These are phyloP conservation scores for Drosophila aldrichi DNA, from an alignment of 2,888 invertebrate genomes.

Conservation along the genomic window DNA sequence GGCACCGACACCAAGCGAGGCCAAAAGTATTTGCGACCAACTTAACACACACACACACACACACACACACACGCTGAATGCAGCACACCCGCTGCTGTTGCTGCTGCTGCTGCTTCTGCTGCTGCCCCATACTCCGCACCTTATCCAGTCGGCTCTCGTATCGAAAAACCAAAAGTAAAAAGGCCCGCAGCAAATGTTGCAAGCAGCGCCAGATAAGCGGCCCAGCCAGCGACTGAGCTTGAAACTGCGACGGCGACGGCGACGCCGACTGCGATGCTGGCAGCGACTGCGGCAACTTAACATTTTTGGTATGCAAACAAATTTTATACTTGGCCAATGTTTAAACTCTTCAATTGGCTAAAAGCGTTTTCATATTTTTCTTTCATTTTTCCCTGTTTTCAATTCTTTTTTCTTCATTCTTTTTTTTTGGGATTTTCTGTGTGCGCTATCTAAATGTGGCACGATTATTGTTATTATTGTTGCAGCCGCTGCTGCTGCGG, in stretches of 20 bases:
- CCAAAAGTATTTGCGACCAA: conserved; percentile 78
- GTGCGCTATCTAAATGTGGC: conserved; percentile 78
- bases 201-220: conserved; percentile 79
- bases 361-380: conserved; percentile 63
- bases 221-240: conserved; percentile 62
- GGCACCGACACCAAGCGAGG: conserved; percentile 80
- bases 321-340: conserved; percentile 81
- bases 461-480: conserved; percentile 81
- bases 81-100: conserved; percentile 45
- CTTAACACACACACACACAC: conserved; percentile 62
- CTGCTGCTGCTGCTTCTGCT: conserved; percentile 17
- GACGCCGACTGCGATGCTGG: conserved; percentile 21
- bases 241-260: conserved; percentile 27
- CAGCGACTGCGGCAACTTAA: conserved; percentile 61
- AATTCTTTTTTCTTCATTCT: not conserved
- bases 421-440: conserved; percentile 15
- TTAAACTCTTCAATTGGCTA: conserved; percentile 81
- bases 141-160: conserved; percentile 65
- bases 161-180: conserved; percentile 79
- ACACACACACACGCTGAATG: conserved; percentile 34
- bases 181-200: conserved; percentile 77
- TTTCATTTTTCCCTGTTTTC: not conserved
- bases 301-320: conserved; percentile 76
- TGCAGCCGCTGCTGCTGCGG: conserved; percentile 35
- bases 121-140: conserved; percentile 31